Conservation (phyloP, 1,140 invertebrate genomes). For the Meloidogyne hapla region DNA sequence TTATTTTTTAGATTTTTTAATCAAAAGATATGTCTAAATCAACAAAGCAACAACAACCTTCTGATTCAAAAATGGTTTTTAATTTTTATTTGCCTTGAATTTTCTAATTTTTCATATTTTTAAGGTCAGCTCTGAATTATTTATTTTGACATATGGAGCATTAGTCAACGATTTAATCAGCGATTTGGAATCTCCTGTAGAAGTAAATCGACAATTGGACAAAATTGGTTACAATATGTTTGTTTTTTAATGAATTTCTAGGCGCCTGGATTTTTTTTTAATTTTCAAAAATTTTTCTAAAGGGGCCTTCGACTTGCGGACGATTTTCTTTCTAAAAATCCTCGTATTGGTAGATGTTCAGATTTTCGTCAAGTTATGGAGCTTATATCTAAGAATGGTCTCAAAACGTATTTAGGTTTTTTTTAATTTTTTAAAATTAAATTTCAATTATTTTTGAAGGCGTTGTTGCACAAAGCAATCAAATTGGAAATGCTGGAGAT, state of each 20-base stretch:
- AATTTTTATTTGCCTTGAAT: not conserved
- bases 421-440: constrained; percentile 28
- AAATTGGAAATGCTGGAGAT: constrained; percentile 70
- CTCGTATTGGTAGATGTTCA: constrained; percentile 82
- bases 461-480: constrained; percentile 79
- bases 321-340: constrained; percentile 86
- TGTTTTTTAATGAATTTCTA: not conserved
- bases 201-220: constrained; percentile 71
- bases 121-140: constrained; percentile 72
- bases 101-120: not conserved
- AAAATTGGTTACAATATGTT: constrained; percentile 81
- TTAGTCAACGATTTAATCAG: constrained; percentile 92
- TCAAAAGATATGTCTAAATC: constrained; percentile 6
- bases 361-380: constrained; percentile 96
- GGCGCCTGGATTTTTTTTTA: too few species aligned
- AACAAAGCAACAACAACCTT: constrained; percentile 12
- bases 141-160: constrained; percentile 95
- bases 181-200: constrained; percentile 94
- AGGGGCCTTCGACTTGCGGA: constrained; percentile 88
- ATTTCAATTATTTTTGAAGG: constrained; percentile 69
- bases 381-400: constrained; percentile 76
- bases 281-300: not conserved
- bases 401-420: constrained; percentile 57
- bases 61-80: constrained; percentile 24
- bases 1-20: not conserved